These are phyloP conservation scores for Nixonia krombeini DNA, from an alignment of 1,140 invertebrate genomes.

Conservation along the genomic window DNA sequence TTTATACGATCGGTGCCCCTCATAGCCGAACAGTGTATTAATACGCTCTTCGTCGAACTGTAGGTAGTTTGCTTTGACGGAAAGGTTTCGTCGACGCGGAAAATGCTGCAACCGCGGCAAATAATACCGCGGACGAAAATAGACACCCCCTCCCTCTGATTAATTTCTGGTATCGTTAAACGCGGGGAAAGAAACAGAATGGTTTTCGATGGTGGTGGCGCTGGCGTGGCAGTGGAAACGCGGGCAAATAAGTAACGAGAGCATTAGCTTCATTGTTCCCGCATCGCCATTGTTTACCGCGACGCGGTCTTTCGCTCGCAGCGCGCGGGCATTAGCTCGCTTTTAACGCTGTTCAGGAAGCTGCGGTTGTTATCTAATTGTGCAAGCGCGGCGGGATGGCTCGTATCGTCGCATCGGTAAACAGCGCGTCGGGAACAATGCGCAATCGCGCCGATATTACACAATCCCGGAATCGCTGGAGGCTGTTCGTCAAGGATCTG, in stretches of 20 bases:
- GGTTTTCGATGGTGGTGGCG: slow-evolving; percentile 29
- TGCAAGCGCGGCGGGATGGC: slow-evolving; percentile 26
- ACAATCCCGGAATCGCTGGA: no score
- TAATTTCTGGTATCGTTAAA: slow-evolving; percentile 9
- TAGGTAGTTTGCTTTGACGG: no score
- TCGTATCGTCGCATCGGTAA: slow-evolving; percentile 24
- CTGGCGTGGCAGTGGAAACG: slow-evolving; percentile 31
- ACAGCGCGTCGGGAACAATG: slow-evolving; percentile 23
- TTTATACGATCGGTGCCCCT: no score
- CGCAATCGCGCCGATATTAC: slow-evolving; percentile 5
- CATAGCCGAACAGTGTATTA: no score
- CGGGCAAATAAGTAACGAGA: slow-evolving; percentile 46
- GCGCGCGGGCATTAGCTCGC: slow-evolving; percentile 39
- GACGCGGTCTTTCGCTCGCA: slow-evolving; percentile 19
- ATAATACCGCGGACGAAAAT: background rate
- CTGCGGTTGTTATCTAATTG: slow-evolving; percentile 44
- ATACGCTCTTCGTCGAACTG: no score
- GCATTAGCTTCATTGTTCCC: slow-evolving; percentile 47
- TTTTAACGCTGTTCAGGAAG: slow-evolving; percentile 36
- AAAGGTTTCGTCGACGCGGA: no score
- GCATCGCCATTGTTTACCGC: slow-evolving; percentile 34
- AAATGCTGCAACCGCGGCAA: no score
- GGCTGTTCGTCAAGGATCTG: no score
- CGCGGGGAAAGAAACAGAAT: slow-evolving; percentile 17
- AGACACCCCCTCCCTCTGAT: background rate